Conservation (phyloP, 2,888 invertebrate species). For the Gandaritis pyraliata region DNA sequence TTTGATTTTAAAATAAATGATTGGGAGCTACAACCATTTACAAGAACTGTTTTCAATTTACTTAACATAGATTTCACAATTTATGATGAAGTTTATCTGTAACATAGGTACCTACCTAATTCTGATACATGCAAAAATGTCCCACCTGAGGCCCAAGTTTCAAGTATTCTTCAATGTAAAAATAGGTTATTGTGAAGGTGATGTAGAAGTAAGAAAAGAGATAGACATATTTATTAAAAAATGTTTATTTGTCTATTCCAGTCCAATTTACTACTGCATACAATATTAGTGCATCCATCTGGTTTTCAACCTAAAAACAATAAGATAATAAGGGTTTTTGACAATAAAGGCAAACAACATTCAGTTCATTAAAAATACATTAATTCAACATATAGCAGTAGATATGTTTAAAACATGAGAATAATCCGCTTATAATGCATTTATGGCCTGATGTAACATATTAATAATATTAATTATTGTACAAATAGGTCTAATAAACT, state of each 20-base stretch:
- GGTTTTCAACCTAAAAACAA: conserved; percentile 64
- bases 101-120: no score
- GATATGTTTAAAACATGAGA: conserved; percentile 40
- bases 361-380: conserved; percentile 50
- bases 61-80: no score
- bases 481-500: conserved; percentile 5
- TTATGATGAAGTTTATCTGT: no score
- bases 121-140: no score
- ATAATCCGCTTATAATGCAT: conserved; percentile 37
- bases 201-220: conserved; percentile 33
- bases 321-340: conserved; percentile 48
- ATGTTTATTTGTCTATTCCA: conserved; percentile 63
- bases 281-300: conserved; percentile 68
- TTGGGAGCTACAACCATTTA: no score
- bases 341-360: conserved; percentile 46
- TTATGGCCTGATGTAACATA: conserved; percentile 12
- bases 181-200: not conserved
- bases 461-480: not conserved
- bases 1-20: conserved; percentile 44
- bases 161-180: not conserved
- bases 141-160: no score
- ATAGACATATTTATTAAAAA: conserved; percentile 49
- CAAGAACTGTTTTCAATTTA: no score
- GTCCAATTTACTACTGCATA: conserved; percentile 66
- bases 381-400: conserved; percentile 39